Conservation (phyloP, 2,113 vertebrate genomes). For the Aegotheles bennettii region DNA sequence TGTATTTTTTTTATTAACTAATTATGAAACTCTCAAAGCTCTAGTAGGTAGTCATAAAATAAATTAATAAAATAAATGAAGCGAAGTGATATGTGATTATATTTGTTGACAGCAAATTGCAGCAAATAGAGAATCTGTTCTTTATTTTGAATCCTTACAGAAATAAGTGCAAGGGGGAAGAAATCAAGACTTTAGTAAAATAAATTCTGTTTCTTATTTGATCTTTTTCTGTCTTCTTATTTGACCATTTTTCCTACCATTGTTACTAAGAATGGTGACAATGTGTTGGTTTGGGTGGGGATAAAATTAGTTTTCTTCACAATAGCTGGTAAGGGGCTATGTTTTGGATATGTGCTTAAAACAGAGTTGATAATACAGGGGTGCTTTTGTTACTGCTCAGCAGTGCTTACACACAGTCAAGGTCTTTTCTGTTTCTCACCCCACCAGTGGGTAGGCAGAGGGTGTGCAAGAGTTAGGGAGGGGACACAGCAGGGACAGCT, state of each 20-base stretch:
- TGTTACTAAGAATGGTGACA: background rate
- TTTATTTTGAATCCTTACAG: background rate
- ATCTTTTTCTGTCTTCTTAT: background rate
- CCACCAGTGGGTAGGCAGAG: too few relatives aligned
- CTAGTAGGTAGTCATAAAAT: background rate
- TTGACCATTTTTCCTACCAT: background rate
- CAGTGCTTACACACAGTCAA: too few relatives aligned
- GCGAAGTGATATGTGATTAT: background rate
- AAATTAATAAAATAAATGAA: background rate
- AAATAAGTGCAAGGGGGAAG: background rate
- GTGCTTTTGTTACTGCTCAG: too few relatives aligned
- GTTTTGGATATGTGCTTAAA: background rate
- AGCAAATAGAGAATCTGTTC: background rate
- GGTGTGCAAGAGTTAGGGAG: too few relatives aligned
- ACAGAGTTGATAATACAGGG: too few relatives aligned
- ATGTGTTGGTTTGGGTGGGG: background rate
- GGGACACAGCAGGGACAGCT: too few relatives aligned
- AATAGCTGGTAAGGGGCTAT: fast-evolving
- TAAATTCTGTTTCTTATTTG: background rate
- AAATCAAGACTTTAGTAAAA: background rate
- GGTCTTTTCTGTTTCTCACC: too few relatives aligned
- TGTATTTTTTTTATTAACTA: background rate
- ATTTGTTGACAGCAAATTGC: background rate
- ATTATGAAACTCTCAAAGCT: background rate
- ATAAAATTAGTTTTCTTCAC: background rate